phyloP scores from a whole-genome alignment of 2,888 invertebrate species.

The Idaea aversata region DNA sequence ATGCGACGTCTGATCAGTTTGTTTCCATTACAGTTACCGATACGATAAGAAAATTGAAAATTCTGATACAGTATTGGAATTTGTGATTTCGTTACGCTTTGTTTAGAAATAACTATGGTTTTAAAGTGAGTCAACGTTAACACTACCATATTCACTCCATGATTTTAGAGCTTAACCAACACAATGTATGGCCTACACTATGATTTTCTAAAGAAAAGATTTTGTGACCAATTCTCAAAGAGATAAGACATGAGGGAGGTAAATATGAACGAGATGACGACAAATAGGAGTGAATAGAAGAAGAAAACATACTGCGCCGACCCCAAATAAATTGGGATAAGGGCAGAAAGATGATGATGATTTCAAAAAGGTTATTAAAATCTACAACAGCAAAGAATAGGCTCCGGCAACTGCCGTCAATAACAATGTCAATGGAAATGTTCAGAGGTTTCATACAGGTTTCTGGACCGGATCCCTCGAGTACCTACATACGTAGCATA shows the following conservation, averaged over 20 bases:
- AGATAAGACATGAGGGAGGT: too few relatives aligned
- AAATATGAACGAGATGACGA: too few relatives aligned
- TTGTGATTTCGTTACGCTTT: not conserved
- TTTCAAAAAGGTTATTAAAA: not conserved
- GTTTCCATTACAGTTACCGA: not conserved
- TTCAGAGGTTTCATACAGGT: conserved; percentile 11
- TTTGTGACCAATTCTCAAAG: too few relatives aligned
- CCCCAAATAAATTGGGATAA: too few relatives aligned
- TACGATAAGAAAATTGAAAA: too few relatives aligned
- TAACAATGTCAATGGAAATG: conserved; percentile 32
- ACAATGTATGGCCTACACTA: not conserved
- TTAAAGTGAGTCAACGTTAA: too few relatives aligned
- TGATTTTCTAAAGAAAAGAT: not conserved
- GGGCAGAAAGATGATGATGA: too few relatives aligned
- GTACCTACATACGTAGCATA: conserved; percentile 3
- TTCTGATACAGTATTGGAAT: not conserved
- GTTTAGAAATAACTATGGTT: too few relatives aligned
- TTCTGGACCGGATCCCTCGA: conserved; percentile 28
- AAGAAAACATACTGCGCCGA: too few relatives aligned
- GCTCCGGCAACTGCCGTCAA: not conserved
- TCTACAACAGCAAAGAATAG: not conserved
- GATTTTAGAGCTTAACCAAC: too few relatives aligned
- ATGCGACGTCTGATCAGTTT: not conserved
- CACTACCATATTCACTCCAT: too few relatives aligned
- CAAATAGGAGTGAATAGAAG: too few relatives aligned